phyloP scores from a whole-genome alignment of 92 coral and sea anemone species.

The Epizoanthus ramosus region DNA sequence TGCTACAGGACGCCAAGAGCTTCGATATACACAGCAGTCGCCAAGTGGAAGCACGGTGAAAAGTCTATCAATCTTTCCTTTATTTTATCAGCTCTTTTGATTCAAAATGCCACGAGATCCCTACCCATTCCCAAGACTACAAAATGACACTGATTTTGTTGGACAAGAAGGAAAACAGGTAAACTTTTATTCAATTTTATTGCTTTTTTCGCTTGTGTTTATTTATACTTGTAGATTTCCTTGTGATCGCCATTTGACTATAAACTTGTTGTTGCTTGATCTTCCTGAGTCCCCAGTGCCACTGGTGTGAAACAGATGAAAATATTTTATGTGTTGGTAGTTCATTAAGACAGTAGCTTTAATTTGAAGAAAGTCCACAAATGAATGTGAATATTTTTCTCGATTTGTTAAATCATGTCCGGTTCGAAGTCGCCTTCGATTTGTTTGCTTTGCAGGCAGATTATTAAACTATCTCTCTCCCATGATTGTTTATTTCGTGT shows the following conservation, averaged over 20 bases:
- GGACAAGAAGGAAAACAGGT: constrained; percentile 82
- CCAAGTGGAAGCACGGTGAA: neutral
- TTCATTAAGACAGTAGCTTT: no score
- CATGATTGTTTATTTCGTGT: neutral
- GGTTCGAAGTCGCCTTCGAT: no score
- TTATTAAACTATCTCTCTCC: neutral
- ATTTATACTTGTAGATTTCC: no score
- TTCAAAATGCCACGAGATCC: constrained; percentile 94
- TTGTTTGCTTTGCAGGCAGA: neutral
- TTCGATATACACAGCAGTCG: neutral
- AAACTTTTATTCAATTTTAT: neutral
- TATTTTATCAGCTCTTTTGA: neutral
- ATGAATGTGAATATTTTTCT: no score
- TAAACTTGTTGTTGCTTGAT: no score
- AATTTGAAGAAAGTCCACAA: no score
- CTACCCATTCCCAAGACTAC: constrained; percentile 94
- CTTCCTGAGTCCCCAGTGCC: no score
- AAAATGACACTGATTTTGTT: constrained; percentile 87
- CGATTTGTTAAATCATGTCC: no score
- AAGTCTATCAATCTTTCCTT: neutral
- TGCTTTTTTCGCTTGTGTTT: neutral
- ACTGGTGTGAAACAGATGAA: no score
- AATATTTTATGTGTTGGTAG: no score
- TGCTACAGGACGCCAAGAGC: constrained; percentile 31
- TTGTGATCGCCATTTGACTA: no score